phyloP scores from a whole-genome alignment of 1,140 invertebrate genomes.

The Babylonia areolata region DNA sequence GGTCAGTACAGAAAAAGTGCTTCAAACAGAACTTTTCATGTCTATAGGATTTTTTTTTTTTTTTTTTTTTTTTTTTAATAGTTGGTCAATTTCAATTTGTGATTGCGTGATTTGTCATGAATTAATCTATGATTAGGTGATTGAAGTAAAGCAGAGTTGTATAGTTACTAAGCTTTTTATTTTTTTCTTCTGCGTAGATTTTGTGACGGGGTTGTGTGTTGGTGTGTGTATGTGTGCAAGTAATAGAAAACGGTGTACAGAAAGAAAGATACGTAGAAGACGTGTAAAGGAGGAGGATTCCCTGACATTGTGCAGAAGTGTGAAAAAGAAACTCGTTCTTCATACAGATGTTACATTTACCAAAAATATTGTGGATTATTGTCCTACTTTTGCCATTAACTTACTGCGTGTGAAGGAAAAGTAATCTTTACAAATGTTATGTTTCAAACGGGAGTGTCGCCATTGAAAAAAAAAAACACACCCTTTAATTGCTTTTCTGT shows the following conservation, averaged over 20 bases:
- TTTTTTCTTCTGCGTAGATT: background rate
- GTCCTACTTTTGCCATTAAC: too few relatives aligned
- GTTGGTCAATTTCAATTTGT: background rate
- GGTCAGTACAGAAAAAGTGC: too few relatives aligned
- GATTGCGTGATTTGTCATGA: background rate
- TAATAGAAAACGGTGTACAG: too few relatives aligned
- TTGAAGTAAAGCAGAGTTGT: background rate
- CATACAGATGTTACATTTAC: background rate
- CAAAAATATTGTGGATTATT: too few relatives aligned
- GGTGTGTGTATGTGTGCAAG: background rate
- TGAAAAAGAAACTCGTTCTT: background rate
- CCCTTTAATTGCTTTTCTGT: too few relatives aligned
- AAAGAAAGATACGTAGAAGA: background rate
- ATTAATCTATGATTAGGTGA: background rate
- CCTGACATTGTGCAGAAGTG: background rate
- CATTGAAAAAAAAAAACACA: too few relatives aligned
- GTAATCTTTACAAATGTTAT: too few relatives aligned
- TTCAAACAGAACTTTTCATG: too few relatives aligned
- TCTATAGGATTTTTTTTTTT: too few relatives aligned
- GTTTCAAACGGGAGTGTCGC: too few relatives aligned
- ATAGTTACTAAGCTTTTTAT: background rate
- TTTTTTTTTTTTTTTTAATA: too few relatives aligned
- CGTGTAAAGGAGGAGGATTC: background rate
- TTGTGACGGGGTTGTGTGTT: constrained; percentile 7
- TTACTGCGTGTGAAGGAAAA: too few relatives aligned